A percentile compares a stretch with the other conserved stretches of the same genome.
phyloP scores from a whole-genome alignment of 2,888 invertebrate species.

The Trypoxylon attenuatum region DNA sequence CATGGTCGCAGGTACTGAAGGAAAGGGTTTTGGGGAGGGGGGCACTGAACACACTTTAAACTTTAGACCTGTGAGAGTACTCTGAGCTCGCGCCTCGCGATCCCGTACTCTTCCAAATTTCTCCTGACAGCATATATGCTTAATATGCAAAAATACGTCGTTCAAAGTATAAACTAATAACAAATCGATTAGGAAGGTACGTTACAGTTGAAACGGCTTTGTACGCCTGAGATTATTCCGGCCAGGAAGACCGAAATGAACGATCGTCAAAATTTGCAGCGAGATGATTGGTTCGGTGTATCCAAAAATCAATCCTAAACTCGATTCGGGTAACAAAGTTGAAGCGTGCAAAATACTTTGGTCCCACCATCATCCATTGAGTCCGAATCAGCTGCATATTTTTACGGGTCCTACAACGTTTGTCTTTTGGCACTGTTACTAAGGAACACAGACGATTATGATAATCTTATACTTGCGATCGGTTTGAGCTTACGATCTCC shows the following conservation, averaged over 20 bases:
- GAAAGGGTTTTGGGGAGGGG: conserved; percentile 54
- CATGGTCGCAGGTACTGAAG: conserved; percentile 64
- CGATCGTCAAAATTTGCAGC: neutral
- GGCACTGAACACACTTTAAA: conserved; percentile 65
- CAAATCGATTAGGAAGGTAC: neutral
- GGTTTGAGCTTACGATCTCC: neutral
- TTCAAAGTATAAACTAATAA: neutral
- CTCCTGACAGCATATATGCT: neutral
- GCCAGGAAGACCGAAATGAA: no score
- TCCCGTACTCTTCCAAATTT: conserved; percentile 6
- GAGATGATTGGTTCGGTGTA: neutral
- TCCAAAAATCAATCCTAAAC: neutral
- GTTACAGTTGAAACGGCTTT: neutral
- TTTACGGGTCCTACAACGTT: conserved; percentile 48
- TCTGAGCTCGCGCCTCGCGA: conserved; percentile 19
- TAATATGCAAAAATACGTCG: neutral
- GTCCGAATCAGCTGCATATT: conserved; percentile 45
- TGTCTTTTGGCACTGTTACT: conserved; percentile 62
- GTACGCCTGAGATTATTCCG: no score
- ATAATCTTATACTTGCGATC: conserved; percentile 32
- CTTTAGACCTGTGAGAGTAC: conserved; percentile 58
- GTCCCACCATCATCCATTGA: conserved; percentile 50
- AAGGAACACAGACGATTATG: conserved; percentile 53
- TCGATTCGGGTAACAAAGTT: conserved; percentile 8
- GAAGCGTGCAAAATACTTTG: conserved; percentile 34